Evolutionary conservation across 23 tunicate genomes (phyloP).

Genomic region (Ascidia mentula): DNA sequence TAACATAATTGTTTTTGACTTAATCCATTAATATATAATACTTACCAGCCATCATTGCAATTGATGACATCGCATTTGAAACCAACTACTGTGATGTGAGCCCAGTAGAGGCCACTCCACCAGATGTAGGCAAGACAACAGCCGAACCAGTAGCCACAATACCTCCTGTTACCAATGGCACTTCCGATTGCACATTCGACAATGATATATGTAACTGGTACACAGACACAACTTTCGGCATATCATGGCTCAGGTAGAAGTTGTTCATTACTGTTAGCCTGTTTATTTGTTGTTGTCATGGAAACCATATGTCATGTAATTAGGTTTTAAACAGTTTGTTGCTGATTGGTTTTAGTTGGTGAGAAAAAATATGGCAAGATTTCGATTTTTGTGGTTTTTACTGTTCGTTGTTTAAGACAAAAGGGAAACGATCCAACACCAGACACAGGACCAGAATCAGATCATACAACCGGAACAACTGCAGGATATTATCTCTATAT

Average conservation of each 20-base stretch:
- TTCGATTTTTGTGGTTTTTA: not conserved
- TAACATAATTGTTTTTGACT: not conserved
- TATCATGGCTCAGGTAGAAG: slow-evolving; percentile 47
- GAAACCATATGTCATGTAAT: no score
- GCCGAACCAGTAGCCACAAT: slow-evolving; percentile 40
- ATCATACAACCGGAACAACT: slow-evolving; percentile 46
- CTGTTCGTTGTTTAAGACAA: slow-evolving; percentile 13
- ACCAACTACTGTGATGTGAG: slow-evolving; percentile 15
- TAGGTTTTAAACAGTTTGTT: not conserved
- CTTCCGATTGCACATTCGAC: slow-evolving; percentile 59
- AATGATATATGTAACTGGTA: slow-evolving; percentile 48
- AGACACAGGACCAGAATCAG: slow-evolving; percentile 55
- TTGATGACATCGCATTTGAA: slow-evolving; percentile 53
- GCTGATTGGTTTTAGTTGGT: not conserved
- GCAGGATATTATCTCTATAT: slow-evolving; percentile 35
- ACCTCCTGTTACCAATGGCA: slow-evolving; percentile 35
- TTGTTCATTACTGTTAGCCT: no score
- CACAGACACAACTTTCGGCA: slow-evolving; percentile 27
- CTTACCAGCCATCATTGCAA: slow-evolving; percentile 35
- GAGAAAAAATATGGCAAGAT: not conserved
- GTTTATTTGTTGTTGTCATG: no score
- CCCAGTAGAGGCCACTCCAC: slow-evolving; percentile 33
- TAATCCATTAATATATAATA: no score
- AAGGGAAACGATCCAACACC: slow-evolving; percentile 19
- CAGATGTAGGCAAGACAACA: slow-evolving; percentile 35